Base-by-base conservation (phyloP, 2,797 vertebrate genomes). In the Bradypodion ventrale region DNA sequence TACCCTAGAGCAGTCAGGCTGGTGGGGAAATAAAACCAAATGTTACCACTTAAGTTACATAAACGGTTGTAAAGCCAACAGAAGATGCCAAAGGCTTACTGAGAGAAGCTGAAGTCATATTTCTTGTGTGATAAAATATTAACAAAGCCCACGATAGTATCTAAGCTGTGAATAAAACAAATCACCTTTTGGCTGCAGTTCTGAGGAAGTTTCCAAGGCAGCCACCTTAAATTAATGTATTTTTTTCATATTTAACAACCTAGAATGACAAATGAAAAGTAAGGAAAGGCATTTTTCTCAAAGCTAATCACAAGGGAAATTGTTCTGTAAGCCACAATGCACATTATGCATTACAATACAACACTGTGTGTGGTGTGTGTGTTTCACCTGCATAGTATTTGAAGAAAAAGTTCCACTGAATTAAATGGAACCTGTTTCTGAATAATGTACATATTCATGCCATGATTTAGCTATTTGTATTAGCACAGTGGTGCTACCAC, bases 341-440 rank as follows among this genome's bases (percentile, higher is more conserved):
- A 83, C 3, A 1, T 0, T 9, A 0, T 16, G 12, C 56, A 0
- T 0, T 23, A 72, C 6, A 60, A 85, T 21, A 66, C 52, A 19
- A 13, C 21, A 56, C n/a, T 10, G 76, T 66, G 70, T 78, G 68
- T 56, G 78, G 44, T 70, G 25, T 16, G n/a, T n/a, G n/a, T 0
- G 1, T 7, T 23, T 5, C 40, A 82, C 2, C n/a, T n/a, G n/a
- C n/a, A n/a, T n/a, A n/a, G n/a, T n/a, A n/a, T n/a, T n/a, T 12
- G 52, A 23, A 13, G 12, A 66, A 32, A n/a, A 35, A 37, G 32
- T 68, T 68, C 63, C 32, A 46, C n/a, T 37, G 44, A 66, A 44
- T 6, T n/a, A 35, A n/a, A n/a, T n/a, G n/a, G n/a, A n/a, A n/a
- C n/a, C n/a, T n/a, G n/a, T 23, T 25, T 66, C 65, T 66, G 65